These are phyloP conservation scores for Cryptotis parvus DNA, from an alignment of 2,113 vertebrate species.

Conservation along the genomic window DNA sequence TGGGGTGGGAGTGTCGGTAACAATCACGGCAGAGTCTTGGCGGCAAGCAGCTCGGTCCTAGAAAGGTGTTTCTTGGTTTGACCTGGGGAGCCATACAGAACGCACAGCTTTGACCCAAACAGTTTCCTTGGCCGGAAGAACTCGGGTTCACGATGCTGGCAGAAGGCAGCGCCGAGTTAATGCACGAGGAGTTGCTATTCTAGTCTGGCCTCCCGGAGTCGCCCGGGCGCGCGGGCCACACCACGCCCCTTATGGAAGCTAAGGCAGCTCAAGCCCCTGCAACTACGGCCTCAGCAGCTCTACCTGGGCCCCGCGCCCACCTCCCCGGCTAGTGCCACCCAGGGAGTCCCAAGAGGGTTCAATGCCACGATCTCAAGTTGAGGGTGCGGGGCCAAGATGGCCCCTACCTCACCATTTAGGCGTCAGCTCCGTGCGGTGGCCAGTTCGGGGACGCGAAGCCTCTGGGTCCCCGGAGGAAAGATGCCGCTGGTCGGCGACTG, in stretches of 20 bases:
- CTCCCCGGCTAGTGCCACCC: background rate
- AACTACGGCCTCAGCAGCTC: slow-evolving; percentile 65
- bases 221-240: too few relatives aligned
- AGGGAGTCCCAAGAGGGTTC: too few relatives aligned
- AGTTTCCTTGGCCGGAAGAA: slow-evolving; percentile 43
- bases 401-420: background rate
- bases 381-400: background rate
- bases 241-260: slow-evolving; percentile 76
- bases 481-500: background rate
- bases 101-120: slow-evolving; percentile 64
- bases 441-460: slow-evolving; percentile 43
- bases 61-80: slow-evolving; percentile 28
- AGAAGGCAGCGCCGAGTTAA: slow-evolving; percentile 76
- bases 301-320: background rate
- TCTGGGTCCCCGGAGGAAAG: slow-evolving; percentile 39
- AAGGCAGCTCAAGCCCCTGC: slow-evolving; percentile 79
- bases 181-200: slow-evolving; percentile 71
- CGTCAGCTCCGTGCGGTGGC: slow-evolving; percentile 57
- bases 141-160: slow-evolving; percentile 66
- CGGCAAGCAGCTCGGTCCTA: slow-evolving; percentile 43
- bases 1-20: background rate
- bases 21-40: background rate
- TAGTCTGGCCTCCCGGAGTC: slow-evolving; percentile 73
- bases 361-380: background rate
- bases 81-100: slow-evolving; percentile 61